Evolutionary conservation across 2,113 vertebrate species (phyloP).

Genomic region (Thoracochromis brauschi): DNA sequence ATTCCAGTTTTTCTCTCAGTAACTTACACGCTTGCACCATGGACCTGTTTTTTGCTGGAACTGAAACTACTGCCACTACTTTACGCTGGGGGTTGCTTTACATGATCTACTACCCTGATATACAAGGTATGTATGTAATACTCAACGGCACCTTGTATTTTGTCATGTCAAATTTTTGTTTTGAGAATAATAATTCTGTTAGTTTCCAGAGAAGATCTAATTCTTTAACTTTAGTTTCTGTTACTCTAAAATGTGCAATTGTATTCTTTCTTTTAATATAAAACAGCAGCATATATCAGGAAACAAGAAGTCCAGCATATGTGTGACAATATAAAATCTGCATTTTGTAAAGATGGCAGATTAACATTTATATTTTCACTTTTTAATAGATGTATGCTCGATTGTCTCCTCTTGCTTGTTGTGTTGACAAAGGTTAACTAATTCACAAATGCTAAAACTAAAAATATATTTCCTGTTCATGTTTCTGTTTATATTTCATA

Average conservation of each 20-base stretch:
- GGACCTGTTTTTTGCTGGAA: conserved; percentile 77
- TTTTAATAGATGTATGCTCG: background rate
- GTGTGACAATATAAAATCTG: fast-evolving
- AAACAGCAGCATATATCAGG: background rate
- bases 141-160: background rate
- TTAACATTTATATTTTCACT: background rate
- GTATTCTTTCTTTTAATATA: background rate
- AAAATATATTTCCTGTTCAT: background rate
- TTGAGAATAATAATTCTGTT: background rate
- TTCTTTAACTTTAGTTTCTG: background rate
- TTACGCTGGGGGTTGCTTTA: conserved; percentile 75
- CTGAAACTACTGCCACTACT: conserved; percentile 75
- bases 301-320: background rate
- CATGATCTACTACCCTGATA: conserved; percentile 69
- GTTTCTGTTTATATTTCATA: background rate
- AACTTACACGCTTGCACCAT: conserved; percentile 51
- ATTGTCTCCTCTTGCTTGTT: background rate
- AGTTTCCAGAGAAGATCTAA: background rate
- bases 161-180: background rate
- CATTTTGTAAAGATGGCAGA: background rate
- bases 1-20: conserved; percentile 53
- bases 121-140: conserved; percentile 66
- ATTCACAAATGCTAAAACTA: background rate
- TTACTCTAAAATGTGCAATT: background rate
- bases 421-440: background rate